Base-by-base conservation (phyloP, 2,888 invertebrate genomes). In the Dicranocentrus wangi region DNA sequence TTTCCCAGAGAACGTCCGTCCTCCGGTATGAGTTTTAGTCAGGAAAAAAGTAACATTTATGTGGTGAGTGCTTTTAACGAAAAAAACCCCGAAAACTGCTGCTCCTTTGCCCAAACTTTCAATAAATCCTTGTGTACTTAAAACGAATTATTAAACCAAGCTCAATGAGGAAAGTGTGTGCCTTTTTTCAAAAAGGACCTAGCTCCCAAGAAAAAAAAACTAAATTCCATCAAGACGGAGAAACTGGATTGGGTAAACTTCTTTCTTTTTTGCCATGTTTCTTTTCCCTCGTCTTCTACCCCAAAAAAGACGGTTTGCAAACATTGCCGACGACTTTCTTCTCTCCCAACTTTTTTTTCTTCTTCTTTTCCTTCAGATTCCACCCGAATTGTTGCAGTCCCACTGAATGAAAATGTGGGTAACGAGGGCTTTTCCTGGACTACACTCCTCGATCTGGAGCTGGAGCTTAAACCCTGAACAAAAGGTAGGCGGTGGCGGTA, bases 71-170 rank as follows among this genome's bases (percentile, higher is more conserved):
- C 10, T 42, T 63, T 63, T 39, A 63, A 63, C 39, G n/a, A n/a
- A n/a, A n/a, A n/a, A n/a, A n/a, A n/a, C n/a, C n/a, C n/a, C n/a
- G n/a, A n/a, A n/a, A n/a, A n/a, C n/a, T n/a, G n/a, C n/a, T n/a
- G n/a, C 25, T 55, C 55, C 15, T 60, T 28, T 8, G 61, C 58
- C 27, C n/a, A n/a, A 61, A 61, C 32, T 73, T 73, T 65, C 55
- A 61, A 72, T 72, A 73, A 73, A 73, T 73, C 65, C 63, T 65
- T 53, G 53, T 55, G 53, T 55, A 65, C 65, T 39, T 53, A 23
- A 63, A 65, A n/a, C 65, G 65, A 63, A 63, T 73, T 73, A 73
- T 73, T 65, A 73, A 73, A 65, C 53, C 63, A 5, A 60, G 28
- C 63, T 51, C 51, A 61, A n/a, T 28, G 23, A 47, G 27, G n/a